A percentile compares a stretch with the other conserved stretches of the same genome.
phyloP scores from a whole-genome alignment of 2,797 vertebrate species.

The Holocentrus rufus region DNA sequence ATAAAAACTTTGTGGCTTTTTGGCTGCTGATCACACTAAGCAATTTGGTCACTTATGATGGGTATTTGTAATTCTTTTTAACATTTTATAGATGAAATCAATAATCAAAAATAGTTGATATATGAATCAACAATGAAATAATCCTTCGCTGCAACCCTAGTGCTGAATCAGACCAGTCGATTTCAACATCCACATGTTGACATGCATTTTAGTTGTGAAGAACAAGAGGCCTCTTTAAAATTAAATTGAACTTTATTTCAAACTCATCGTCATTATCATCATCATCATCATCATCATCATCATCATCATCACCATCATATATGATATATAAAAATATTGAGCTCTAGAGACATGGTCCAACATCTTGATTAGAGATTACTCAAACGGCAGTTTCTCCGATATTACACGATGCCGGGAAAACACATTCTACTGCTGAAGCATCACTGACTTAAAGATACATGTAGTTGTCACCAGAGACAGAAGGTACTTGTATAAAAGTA shows the following conservation, averaged over 20 bases:
- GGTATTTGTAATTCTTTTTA: too few species aligned
- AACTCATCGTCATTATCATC: slow-evolving; percentile 56
- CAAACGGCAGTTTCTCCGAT: slow-evolving; percentile 38
- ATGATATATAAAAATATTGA: slow-evolving; percentile 56
- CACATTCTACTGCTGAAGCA: slow-evolving; percentile 10
- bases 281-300: slow-evolving; percentile 54
- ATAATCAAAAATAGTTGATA: too few species aligned
- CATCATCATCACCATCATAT: slow-evolving; percentile 49
- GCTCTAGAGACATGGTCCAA: slow-evolving; percentile 36
- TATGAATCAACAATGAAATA: too few species aligned
- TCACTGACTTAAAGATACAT: background rate
- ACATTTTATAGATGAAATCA: too few species aligned
- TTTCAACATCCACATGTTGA: background rate
- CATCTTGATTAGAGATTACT: slow-evolving; percentile 39
- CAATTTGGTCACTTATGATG: too few species aligned
- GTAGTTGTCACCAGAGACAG: background rate
- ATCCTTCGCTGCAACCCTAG: too few species aligned
- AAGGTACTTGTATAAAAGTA: slow-evolving; percentile 9
- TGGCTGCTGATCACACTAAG: too few species aligned
- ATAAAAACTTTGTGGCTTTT: too few species aligned
- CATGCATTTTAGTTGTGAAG: slow-evolving; percentile 33
- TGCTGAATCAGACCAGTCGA: background rate
- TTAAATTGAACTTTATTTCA: slow-evolving; percentile 76
- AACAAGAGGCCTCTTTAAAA: slow-evolving; percentile 48
- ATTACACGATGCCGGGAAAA: slow-evolving; percentile 18